Evolutionary conservation across 2,888 invertebrate species (phyloP).

Genomic region (Helleia helle): DNA sequence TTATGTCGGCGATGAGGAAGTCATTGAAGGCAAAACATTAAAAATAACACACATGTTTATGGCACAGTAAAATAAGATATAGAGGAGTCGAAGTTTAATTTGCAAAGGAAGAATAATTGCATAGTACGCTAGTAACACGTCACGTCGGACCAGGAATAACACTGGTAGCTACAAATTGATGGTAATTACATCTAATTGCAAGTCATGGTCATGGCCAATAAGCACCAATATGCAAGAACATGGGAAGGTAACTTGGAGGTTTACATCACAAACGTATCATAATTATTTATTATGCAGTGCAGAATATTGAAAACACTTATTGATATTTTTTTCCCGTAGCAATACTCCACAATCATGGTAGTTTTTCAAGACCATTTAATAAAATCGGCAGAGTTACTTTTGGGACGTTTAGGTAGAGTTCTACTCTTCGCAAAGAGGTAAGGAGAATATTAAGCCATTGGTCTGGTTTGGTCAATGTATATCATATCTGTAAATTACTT

Average conservation of each 20-base stretch:
- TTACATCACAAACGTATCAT: slow-evolving; percentile 18
- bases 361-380: no score
- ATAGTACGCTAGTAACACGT: slow-evolving; percentile 42
- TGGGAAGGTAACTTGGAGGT: slow-evolving; percentile 54
- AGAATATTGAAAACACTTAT: no score
- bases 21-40: neutral
- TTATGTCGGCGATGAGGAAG: neutral
- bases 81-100: slow-evolving; percentile 42
- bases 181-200: slow-evolving; percentile 69
- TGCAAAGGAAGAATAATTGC: slow-evolving; percentile 54
- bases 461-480: no score
- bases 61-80: slow-evolving; percentile 4
- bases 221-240: slow-evolving; percentile 68
- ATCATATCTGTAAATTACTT: no score
- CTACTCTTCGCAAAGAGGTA: no score
- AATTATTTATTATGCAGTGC: no score
- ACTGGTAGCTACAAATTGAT: slow-evolving; percentile 64
- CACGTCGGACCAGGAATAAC: slow-evolving; percentile 52
- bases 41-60: neutral
- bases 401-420: no score
- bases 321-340: no score
- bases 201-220: slow-evolving; percentile 72
- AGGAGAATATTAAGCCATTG: no score
- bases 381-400: no score
- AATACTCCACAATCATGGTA: no score